Evolutionary conservation across 2,888 invertebrate species (phyloP).

Genomic region (Mesorhabditis sp.): DNA sequence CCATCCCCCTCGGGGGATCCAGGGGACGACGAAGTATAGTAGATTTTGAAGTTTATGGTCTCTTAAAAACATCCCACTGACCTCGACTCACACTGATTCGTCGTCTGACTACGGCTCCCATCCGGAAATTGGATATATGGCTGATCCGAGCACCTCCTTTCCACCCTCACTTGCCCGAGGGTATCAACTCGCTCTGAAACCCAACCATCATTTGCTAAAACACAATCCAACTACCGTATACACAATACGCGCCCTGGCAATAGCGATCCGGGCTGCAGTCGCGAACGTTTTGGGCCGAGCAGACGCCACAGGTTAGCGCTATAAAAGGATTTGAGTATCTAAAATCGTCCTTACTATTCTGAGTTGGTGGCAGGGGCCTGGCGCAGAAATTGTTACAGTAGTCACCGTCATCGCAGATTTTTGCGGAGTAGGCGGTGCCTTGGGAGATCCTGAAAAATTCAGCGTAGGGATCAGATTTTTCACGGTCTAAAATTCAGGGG

Average conservation of each 20-base stretch:
- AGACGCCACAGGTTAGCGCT: background rate
- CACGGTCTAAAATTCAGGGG: too few relatives aligned
- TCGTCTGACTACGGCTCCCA: background rate
- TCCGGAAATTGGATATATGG: background rate
- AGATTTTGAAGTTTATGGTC: too few relatives aligned
- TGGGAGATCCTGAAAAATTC: background rate
- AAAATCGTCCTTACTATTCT: background rate
- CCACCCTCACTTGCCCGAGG: too few relatives aligned
- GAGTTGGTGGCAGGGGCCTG: background rate
- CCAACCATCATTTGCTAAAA: too few relatives aligned
- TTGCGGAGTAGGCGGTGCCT: background rate
- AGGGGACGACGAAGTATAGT: too few relatives aligned
- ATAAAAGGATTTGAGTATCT: background rate
- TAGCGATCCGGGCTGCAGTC: background rate
- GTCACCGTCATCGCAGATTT: background rate
- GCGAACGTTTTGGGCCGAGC: background rate
- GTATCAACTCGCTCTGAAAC: too few relatives aligned
- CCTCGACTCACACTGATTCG: background rate
- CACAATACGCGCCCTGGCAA: background rate
- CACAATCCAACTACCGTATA: background rate
- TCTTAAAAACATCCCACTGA: background rate
- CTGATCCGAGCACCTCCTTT: too few relatives aligned
- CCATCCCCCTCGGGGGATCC: too few relatives aligned
- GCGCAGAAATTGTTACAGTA: background rate
- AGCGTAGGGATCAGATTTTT: too few relatives aligned